Evolutionary conservation across 2,797 vertebrate species (phyloP), one percentile per base, ranked within the genome.

Genomic region (Dermochelys coriacea): DNA sequence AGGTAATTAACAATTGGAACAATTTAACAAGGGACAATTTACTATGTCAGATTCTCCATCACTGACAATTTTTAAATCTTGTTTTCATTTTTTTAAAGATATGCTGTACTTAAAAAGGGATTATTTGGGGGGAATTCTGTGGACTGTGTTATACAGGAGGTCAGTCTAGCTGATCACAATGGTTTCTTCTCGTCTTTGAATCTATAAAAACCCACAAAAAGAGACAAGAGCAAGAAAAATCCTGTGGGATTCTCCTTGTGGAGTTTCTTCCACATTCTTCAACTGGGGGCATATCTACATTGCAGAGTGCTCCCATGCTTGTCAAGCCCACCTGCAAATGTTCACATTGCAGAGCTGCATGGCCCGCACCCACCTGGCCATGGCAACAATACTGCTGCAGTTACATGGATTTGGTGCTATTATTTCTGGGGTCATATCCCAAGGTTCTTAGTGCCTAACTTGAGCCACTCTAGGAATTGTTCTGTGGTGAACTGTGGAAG

Each of bases 221-320:
- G 15, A 5, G 16, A 71, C 84, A 80, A 90, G 4, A 87, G 51
- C 1, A 85, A 54, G 83, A 14, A 80, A 7, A 87, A 80, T 52
- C 31, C 18, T 68, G 12, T 87, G 47, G 82, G 59, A 0, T 86
- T 93, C 90, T 89, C 45, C 45, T 55, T 92, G 31, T 25, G 16
- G 50, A 81, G 82, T 95, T 74, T 88, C 51, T 94, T 80, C 81
- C 34, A 78, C 2, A n/a, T 52, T 74, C 9, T 94, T 90, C 91
- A 57, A 88, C 5, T 68, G 5, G 51, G 61, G 31, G 61, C 14
- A 64, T 64, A 34, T 64, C 61, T 34, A n/a, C 61, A 64, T 64
- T 64, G 61, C 16, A n/a, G 34, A 18, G 34, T 64, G 61, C 61
- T 15, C 61, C 34, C 34, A 31, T n/a, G 16, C 34, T 64, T 64